These are phyloP conservation scores for Polymixis lichenea DNA, from an alignment of 2,888 invertebrate genomes.

Conservation along the genomic window DNA sequence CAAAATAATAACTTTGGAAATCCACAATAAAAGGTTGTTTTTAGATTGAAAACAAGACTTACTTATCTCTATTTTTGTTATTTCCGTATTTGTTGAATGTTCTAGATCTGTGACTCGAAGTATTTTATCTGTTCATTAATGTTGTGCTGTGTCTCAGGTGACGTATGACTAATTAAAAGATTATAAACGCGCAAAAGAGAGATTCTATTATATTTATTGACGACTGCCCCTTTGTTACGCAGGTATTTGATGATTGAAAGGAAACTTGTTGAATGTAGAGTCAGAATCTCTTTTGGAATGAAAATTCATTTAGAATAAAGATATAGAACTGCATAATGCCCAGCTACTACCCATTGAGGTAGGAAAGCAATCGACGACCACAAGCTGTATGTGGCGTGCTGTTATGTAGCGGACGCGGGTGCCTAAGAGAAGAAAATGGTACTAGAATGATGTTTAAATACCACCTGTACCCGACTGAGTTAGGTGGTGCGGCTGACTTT, in stretches of 20 bases:
- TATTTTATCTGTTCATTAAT: slow-evolving; percentile 20
- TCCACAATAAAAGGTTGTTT: slow-evolving; percentile 5
- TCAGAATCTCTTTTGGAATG: background rate
- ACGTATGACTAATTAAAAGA: slow-evolving; percentile 5
- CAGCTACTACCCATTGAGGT: no score
- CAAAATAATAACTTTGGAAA: slow-evolving; percentile 3
- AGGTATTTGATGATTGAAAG: background rate
- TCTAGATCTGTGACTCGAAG: slow-evolving; percentile 17
- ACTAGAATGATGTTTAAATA: background rate
- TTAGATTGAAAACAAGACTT: background rate
- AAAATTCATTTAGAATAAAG: background rate
- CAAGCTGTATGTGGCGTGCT: no score
- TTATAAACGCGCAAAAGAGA: background rate
- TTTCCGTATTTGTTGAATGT: slow-evolving; percentile 28
- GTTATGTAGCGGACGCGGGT: background rate
- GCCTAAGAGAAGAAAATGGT: background rate
- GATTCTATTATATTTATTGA: background rate
- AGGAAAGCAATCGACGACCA: no score
- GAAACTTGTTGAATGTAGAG: background rate
- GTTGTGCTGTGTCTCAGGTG: slow-evolving; percentile 1
- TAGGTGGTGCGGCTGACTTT: background rate
- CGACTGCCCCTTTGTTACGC: slow-evolving; percentile 1
- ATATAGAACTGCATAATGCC: no score
- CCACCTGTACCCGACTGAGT: background rate
- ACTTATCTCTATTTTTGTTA: slow-evolving; percentile 14